A percentile compares a stretch with the other conserved stretches of the same genome.
These are phyloP conservation scores for Phyllostomus hastatus DNA, from an alignment of 2,113 vertebrate genomes.

Conservation along the genomic window DNA sequence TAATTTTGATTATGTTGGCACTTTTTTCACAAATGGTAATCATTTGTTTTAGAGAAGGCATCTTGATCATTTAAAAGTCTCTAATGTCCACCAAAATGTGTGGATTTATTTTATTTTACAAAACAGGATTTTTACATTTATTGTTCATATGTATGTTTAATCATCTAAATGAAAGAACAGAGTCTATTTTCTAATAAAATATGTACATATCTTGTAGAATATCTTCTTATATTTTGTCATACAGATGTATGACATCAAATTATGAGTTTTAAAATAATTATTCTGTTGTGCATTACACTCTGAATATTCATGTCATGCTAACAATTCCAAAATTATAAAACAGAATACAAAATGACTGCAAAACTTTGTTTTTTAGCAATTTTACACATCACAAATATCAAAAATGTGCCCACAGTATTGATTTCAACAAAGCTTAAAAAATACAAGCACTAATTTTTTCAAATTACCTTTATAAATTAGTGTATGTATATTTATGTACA, in stretches of 20 bases:
- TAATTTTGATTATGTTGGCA: background rate
- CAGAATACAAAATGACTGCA: background rate
- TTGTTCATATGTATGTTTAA: background rate
- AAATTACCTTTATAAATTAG: background rate
- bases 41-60: background rate
- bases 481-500: background rate
- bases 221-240: background rate
- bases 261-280: background rate
- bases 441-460: background rate
- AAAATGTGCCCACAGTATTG: background rate
- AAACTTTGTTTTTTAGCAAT: background rate
- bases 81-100: background rate
- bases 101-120: background rate
- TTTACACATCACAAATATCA: background rate
- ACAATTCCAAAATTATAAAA: background rate
- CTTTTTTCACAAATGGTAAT: background rate
- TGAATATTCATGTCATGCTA: background rate
- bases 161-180: background rate
- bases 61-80: background rate
- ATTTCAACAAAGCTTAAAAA: constrained; percentile 1
- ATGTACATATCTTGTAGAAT: background rate
- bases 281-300: background rate
- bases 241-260: background rate
- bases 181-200: background rate
- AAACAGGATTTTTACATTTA: background rate